Evolutionary conservation across 2,113 vertebrate species (phyloP).

Genomic region (Thryonomys swinderianus): DNA sequence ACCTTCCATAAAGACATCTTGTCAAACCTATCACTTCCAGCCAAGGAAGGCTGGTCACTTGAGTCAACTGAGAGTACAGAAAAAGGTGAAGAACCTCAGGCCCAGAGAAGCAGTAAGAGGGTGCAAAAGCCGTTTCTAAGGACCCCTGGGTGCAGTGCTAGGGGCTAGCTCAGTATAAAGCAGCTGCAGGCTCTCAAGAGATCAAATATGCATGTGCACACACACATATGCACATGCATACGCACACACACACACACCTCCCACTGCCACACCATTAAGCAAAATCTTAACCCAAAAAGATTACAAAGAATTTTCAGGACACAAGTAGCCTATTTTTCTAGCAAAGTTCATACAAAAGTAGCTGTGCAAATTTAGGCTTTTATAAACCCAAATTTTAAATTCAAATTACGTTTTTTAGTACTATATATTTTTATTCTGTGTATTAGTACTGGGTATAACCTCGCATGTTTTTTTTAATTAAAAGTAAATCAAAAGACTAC

Average conservation of each 20-base stretch:
- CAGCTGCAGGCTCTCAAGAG: background rate
- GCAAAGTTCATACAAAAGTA: background rate
- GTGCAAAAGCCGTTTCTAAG: background rate
- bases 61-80: background rate
- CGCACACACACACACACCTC: background rate
- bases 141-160: too few relatives aligned
- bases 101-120: background rate
- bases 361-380: background rate
- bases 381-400: constrained; percentile 17
- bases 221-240: background rate
- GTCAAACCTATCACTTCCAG: constrained; percentile 3
- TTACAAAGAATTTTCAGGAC: background rate
- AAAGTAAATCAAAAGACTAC: background rate
- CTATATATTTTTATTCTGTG: background rate
- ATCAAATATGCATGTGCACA: background rate
- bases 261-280: background rate
- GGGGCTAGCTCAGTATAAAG: background rate
- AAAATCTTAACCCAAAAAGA: background rate
- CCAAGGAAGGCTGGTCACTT: constrained; percentile 31
- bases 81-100: background rate
- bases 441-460: background rate
- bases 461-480: background rate
- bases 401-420: constrained; percentile 38
- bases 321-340: background rate
- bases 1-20: constrained; percentile 25